Percentiles rank a stretch among this genome's conserved stretches.
Evolutionary conservation across 2,113 vertebrate genomes (phyloP).

Genomic region (Peucedramus taeniatus): DNA sequence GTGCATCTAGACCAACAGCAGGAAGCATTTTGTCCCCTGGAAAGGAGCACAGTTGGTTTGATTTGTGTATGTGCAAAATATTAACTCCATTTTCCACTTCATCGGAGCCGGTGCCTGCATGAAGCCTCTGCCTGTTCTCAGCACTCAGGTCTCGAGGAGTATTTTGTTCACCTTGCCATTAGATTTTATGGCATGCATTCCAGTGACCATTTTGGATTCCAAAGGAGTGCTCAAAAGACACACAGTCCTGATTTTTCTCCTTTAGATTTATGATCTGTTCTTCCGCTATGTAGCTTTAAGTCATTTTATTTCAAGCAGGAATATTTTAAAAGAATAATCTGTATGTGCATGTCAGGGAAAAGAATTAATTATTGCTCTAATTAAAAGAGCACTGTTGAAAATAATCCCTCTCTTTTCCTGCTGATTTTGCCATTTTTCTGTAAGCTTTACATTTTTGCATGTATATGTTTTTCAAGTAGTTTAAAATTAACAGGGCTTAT

Average conservation of each 20-base stretch:
- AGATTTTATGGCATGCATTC: neutral
- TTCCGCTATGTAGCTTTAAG: conserved; percentile 31
- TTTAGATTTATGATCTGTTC: conserved; percentile 28
- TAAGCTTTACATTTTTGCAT: conserved; percentile 30
- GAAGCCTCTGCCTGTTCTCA: neutral
- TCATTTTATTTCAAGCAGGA: conserved; percentile 43
- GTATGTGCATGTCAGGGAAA: conserved; percentile 1
- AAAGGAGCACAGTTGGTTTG: neutral
- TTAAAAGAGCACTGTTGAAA: conserved; percentile 45
- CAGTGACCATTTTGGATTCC: conserved; percentile 15
- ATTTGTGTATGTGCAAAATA: neutral
- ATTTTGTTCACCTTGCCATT: neutral
- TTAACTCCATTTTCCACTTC: conserved; percentile 23
- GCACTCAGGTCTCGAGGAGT: neutral
- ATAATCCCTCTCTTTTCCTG: conserved; percentile 12
- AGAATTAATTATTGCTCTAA: conserved; percentile 58
- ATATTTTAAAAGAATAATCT: conserved; percentile 39
- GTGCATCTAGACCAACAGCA: neutral
- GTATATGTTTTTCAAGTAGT: neutral
- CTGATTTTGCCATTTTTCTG: conserved; percentile 23
- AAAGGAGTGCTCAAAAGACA: conserved; percentile 11
- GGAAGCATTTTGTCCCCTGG: neutral
- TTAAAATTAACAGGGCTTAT: neutral
- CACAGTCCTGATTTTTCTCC: neutral
- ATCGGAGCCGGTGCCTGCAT: neutral